A percentile compares a stretch with the other conserved stretches of the same genome.
Evolutionary conservation across 2,888 invertebrate genomes (phyloP).

Genomic region (Coenonympha arcania): DNA sequence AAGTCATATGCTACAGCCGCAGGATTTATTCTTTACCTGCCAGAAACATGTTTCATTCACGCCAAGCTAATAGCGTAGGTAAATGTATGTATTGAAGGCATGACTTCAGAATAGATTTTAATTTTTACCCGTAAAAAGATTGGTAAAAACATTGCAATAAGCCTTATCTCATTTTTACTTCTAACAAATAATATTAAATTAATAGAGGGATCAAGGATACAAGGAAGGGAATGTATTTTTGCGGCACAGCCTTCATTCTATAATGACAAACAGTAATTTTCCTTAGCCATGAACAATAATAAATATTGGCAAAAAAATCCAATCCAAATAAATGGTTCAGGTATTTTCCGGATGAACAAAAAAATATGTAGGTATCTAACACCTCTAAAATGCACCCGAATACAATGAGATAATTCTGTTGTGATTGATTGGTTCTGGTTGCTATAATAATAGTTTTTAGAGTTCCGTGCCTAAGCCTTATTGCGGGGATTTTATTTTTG

Average conservation of each 20-base stretch:
- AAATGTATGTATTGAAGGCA: no score
- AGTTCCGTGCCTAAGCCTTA: no score
- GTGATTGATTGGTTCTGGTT: not conserved
- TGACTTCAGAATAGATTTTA: no score
- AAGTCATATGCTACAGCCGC: no score
- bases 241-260: not conserved
- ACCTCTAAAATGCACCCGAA: not conserved
- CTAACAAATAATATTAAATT: no score
- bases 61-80: no score
- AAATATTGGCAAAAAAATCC: not conserved
- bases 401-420: slow-evolving; percentile 3
- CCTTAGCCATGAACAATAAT: not conserved
- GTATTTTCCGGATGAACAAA: slow-evolving; percentile 4
- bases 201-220: not conserved
- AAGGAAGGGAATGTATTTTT: not conserved
- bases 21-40: no score
- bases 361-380: not conserved
- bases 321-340: slow-evolving; percentile 1
- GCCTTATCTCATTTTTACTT: no score
- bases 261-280: not conserved
- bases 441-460: not conserved
- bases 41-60: no score
- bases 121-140: no score
- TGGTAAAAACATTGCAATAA: no score
- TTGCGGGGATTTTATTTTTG: no score